Percentiles rank a stretch among this genome's conserved stretches.
These are phyloP conservation scores for Aurelia sp. DNA, from an alignment of 30 jellyfish, hydroid and myxozoan genomes.

Conservation along the genomic window DNA sequence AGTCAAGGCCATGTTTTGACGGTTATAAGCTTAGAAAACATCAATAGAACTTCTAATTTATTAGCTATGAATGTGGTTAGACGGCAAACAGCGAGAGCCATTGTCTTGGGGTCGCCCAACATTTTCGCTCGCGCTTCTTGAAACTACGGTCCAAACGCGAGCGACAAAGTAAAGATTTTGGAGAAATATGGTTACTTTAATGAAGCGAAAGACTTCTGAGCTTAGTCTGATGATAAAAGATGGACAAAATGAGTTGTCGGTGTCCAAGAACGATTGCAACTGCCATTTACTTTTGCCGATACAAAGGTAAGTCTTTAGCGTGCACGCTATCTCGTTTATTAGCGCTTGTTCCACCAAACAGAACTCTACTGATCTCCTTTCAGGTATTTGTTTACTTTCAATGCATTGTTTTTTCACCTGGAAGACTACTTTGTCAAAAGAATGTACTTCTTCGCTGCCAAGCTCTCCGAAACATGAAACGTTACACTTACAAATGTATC, in stretches of 20 bases:
- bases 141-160: not conserved
- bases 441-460: not conserved
- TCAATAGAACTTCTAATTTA: conserved; percentile 56
- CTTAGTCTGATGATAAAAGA: not conserved
- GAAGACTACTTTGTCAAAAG: no score
- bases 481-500: not conserved
- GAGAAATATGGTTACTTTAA: no score
- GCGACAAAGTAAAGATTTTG: no score
- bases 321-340: not conserved
- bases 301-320: conserved; percentile 26
- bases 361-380: not conserved
- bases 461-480: not conserved
- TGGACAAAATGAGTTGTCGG: not conserved
- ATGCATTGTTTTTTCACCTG: no score
- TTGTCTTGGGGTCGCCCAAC: conserved; percentile 50
- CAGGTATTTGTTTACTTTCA: not conserved
- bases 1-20: conserved; percentile 45
- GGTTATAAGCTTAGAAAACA: conserved; percentile 58
- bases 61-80: conserved; percentile 80
- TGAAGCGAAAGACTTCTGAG: no score
- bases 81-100: conserved; percentile 69
- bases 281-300: conserved; percentile 10
- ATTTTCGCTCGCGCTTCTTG: not conserved
- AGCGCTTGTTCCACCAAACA: not conserved
- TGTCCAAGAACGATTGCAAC: no score